Evolutionary conservation across 2,888 invertebrate species (phyloP).

Genomic region (Drosophila hawaiiensis): DNA sequence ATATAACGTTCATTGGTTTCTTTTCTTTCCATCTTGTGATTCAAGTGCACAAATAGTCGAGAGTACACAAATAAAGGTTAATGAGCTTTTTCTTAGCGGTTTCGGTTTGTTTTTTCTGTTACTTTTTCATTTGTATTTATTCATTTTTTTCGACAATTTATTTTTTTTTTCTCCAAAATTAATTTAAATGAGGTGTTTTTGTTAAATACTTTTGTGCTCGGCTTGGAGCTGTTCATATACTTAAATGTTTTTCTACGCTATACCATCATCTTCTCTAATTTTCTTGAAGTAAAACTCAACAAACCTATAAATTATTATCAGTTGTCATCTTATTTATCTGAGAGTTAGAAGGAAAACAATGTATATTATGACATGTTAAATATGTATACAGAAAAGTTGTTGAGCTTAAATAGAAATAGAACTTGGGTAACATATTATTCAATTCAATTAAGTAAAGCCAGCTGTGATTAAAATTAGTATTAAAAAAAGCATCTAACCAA

Average conservation of each 20-base stretch:
- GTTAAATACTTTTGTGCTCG: slow-evolving; percentile 11
- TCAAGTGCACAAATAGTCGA: slow-evolving; percentile 59
- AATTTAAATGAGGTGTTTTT: slow-evolving; percentile 38
- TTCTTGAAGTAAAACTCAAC: not conserved
- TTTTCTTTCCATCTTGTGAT: slow-evolving; percentile 34
- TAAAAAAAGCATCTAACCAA: not conserved
- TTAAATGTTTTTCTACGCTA: not conserved
- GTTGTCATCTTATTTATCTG: not conserved
- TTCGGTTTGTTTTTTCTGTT: slow-evolving; percentile 12
- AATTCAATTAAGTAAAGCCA: not conserved
- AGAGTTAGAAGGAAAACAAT: not conserved
- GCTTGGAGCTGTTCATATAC: not conserved
- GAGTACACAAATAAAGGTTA: slow-evolving; percentile 72
- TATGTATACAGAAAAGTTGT: not conserved
- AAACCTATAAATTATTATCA: not conserved
- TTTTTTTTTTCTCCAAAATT: not conserved
- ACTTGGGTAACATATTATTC: not conserved
- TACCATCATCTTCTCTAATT: not conserved
- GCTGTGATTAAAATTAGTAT: not conserved
- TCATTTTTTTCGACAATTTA: not conserved
- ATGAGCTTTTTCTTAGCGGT: slow-evolving; percentile 66
- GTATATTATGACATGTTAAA: not conserved
- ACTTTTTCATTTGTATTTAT: slow-evolving; percentile 15
- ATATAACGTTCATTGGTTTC: slow-evolving; percentile 49
- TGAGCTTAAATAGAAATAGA: not conserved